Evolutionary conservation across 1,140 invertebrate species (phyloP).

Genomic region (Brachionus plicatilis): DNA sequence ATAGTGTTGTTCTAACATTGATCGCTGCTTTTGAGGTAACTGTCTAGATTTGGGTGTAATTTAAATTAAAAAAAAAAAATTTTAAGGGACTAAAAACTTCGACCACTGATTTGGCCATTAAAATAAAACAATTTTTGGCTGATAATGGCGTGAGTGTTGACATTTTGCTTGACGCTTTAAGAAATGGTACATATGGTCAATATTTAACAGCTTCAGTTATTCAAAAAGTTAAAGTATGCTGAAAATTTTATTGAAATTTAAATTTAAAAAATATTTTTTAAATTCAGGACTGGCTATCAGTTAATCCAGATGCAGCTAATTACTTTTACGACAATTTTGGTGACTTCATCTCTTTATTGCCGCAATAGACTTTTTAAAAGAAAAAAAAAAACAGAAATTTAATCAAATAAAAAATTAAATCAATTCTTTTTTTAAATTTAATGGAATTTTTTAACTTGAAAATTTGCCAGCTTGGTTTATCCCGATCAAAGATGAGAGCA

Average conservation of each 20-base stretch:
- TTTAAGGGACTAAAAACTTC: background rate
- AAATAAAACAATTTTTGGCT: background rate
- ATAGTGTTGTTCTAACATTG: background rate
- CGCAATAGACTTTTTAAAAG: background rate
- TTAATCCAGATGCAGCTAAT: background rate
- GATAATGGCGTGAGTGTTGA: background rate
- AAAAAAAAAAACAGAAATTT: background rate
- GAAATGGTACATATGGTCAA: constrained; percentile 18
- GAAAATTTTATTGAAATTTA: background rate
- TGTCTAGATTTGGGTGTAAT: background rate
- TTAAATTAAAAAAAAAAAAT: background rate
- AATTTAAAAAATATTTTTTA: background rate
- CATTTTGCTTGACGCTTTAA: background rate
- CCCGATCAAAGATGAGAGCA: too few relatives aligned
- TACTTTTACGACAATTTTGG: background rate
- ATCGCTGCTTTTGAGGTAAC: background rate
- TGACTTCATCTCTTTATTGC: background rate
- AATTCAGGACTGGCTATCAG: background rate
- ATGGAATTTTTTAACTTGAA: too few relatives aligned
- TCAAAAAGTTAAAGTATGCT: background rate
- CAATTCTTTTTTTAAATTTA: background rate
- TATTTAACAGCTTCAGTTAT: background rate
- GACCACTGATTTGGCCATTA: background rate
- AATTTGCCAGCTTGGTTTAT: too few relatives aligned
- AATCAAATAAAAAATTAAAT: background rate